These are phyloP conservation scores for Acanthosepion lycidas DNA, from an alignment of 2,888 invertebrate species.

Conservation along the genomic window DNA sequence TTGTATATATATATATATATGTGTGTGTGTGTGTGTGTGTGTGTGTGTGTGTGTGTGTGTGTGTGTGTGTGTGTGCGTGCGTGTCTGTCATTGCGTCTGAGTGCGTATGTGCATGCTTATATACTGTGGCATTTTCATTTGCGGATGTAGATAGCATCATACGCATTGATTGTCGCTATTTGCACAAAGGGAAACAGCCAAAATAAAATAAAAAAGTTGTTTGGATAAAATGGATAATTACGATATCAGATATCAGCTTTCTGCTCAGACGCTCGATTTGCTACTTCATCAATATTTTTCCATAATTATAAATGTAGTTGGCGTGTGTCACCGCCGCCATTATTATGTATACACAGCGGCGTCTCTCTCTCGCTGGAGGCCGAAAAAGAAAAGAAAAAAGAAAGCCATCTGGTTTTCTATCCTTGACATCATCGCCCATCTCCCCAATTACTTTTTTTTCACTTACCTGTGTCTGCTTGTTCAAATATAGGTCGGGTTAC, in stretches of 20 bases:
- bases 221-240: neutral
- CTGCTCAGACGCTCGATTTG: neutral
- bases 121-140: neutral
- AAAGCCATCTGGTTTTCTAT: neutral
- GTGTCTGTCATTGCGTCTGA: too few relatives aligned
- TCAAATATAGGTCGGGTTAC: neutral
- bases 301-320: neutral
- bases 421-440: neutral
- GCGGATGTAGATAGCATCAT: neutral
- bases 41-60: too few relatives aligned
- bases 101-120: neutral
- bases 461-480: neutral
- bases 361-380: neutral
- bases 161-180: neutral
- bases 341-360: slow-evolving; percentile 2
- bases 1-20: too few relatives aligned
- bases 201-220: neutral
- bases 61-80: too few relatives aligned
- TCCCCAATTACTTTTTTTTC: neutral
- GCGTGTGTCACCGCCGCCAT: neutral
- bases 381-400: neutral
- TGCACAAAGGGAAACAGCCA: neutral
- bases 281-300: neutral
- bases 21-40: too few relatives aligned
- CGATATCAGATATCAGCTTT: neutral